Evolutionary conservation across 2,797 vertebrate species (phyloP).

Genomic region (Oreonectes daqikongensis): DNA sequence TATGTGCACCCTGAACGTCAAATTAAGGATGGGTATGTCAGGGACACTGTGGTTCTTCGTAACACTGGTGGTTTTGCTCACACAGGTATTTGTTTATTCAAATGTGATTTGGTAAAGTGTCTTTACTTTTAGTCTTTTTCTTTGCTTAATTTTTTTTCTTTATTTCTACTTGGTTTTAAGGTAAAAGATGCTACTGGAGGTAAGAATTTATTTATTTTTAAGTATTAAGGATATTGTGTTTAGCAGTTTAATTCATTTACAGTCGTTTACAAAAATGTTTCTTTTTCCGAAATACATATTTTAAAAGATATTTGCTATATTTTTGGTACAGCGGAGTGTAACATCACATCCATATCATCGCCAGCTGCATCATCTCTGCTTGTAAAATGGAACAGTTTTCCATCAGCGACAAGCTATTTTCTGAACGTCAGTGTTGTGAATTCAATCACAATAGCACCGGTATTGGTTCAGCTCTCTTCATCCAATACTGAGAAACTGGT

Average conservation of each 20-base stretch:
- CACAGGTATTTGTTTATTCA: constrained; percentile 60
- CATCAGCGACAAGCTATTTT: constrained; percentile 61
- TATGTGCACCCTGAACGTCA: constrained; percentile 43
- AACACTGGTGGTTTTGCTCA: constrained; percentile 66
- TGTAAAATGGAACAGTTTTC: constrained; percentile 66
- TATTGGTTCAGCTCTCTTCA: constrained; percentile 52
- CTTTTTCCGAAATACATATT: too few relatives aligned
- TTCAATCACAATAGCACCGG: constrained; percentile 61
- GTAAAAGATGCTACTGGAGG: constrained; percentile 34
- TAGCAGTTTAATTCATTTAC: too few relatives aligned
- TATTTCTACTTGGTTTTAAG: constrained; percentile 28
- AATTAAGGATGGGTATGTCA: constrained; percentile 63
- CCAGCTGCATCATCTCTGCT: constrained; percentile 70
- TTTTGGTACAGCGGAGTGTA: constrained; percentile 67
- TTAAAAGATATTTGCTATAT: too few relatives aligned
- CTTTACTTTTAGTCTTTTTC: too few relatives aligned
- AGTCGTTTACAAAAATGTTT: too few relatives aligned
- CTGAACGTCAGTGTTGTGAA: constrained; percentile 72
- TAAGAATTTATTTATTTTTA: constrained; percentile 15
- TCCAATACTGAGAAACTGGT: constrained; percentile 62
- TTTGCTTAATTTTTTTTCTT: background rate
- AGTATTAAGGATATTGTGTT: too few relatives aligned
- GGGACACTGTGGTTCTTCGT: constrained; percentile 62
- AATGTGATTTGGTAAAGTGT: too few relatives aligned
- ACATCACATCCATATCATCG: constrained; percentile 71